phyloP scores from a whole-genome alignment of 1,140 invertebrate species.

The Portunus trituberculatus region DNA sequence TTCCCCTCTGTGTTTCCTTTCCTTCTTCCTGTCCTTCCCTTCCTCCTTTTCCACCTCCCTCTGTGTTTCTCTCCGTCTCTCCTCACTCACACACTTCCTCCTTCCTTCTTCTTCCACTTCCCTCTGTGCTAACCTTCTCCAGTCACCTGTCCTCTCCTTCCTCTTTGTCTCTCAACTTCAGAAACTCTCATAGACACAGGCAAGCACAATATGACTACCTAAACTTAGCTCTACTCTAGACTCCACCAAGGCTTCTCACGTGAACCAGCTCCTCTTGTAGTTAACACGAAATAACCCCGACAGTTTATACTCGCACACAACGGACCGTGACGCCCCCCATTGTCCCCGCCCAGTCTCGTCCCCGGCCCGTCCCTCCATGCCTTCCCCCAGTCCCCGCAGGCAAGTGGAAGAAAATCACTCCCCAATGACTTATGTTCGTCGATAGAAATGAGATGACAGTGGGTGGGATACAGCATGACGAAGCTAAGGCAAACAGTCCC shows the following conservation, averaged over 20 bases:
- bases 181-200: not conserved
- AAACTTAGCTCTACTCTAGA: too few species aligned
- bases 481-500: not conserved
- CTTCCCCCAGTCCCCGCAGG: not conserved
- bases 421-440: not conserved
- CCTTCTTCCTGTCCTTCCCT: too few species aligned
- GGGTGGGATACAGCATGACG: not conserved
- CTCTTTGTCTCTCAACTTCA: not conserved
- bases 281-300: too few species aligned
- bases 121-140: not conserved
- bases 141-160: not conserved
- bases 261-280: too few species aligned
- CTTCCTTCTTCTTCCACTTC: not conserved
- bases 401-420: not conserved
- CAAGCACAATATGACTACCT: too few species aligned
- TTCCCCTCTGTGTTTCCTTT: too few species aligned
- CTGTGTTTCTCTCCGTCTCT: not conserved
- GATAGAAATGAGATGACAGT: not conserved
- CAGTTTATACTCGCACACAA: too few species aligned
- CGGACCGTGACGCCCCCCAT: too few species aligned
- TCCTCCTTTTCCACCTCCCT: too few species aligned
- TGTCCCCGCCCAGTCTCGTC: not conserved
- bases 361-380: not conserved
- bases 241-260: too few species aligned
- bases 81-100: not conserved